These are phyloP conservation scores for Phlogophora meticulosa DNA, from an alignment of 2,888 invertebrate species.

Conservation along the genomic window DNA sequence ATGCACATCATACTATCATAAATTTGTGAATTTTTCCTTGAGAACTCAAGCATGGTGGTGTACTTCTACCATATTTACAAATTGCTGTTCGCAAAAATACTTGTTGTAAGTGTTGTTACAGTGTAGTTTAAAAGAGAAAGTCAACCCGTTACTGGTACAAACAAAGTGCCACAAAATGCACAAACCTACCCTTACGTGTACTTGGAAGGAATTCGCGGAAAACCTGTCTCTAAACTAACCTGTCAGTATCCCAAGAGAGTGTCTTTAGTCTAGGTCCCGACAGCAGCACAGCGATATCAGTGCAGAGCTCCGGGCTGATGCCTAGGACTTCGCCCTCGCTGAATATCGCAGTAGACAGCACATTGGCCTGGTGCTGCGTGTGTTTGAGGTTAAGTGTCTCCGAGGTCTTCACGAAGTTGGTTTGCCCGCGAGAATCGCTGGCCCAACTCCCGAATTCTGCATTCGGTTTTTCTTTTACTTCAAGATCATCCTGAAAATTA, in stretches of 20 bases:
- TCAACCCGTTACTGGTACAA: no score
- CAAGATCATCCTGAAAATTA: conserved; percentile 74
- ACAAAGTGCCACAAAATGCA: no score
- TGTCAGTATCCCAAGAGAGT: conserved; percentile 93
- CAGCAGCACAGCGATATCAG: conserved; percentile 93
- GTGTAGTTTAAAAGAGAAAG: no score
- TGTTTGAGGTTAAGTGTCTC: conserved; percentile 85
- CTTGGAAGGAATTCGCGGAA: no score
- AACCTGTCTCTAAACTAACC: conserved; percentile 73
- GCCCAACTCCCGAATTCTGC: conserved; percentile 87
- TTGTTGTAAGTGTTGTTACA: no score
- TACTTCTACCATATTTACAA: no score
- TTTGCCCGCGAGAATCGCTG: conserved; percentile 86
- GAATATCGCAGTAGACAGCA: conserved; percentile 90
- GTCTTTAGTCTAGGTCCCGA: conserved; percentile 94
- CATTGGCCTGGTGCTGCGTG: conserved; percentile 87
- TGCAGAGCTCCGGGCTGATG: conserved; percentile 92
- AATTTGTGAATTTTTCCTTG: no score
- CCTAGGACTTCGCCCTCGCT: conserved; percentile 92
- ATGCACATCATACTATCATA: no score
- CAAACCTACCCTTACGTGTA: no score
- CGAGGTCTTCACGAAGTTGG: conserved; percentile 88
- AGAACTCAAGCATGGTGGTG: no score
- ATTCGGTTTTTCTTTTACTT: conserved; percentile 71
- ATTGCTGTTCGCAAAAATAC: no score